Base-by-base conservation (phyloP, 92 coral and sea anemone genomes). In the Epizoanthus rinbou region DNA sequence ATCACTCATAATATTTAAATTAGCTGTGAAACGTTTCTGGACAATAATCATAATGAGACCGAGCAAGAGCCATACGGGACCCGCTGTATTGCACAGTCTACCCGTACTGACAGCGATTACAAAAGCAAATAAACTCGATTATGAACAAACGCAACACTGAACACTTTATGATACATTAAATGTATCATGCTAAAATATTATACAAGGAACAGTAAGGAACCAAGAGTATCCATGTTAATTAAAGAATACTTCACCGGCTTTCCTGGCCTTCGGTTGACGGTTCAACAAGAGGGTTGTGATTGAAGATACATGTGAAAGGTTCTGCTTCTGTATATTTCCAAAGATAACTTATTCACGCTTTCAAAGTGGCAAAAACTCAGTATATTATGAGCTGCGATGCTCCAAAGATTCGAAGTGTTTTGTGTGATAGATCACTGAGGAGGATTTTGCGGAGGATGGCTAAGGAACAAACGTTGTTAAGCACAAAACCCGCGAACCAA, bases 401-500 rank as follows among this genome's bases (percentile, higher is more conserved):
- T 41, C 4, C 18, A 33, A 33, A 33, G 73, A 35, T 19, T 67
- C 18, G 19, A 33, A 67, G 47, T 28, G 73, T 67, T 67, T 67
- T 67, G 39, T 17, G 6, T 15, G 0, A 67, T 18, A 35, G 17
- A n/a, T 28, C 19, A 65, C 31, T 28, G 28, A 25, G 71, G 18
- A 65, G 15, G 45, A 39, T 65, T 65, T 67, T 67, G 73, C 73
- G 72, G 72, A 6, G 21, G 16, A 17, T 67, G 14, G 10, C 14
- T n/a, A 14, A 33, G 41, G 21, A 33, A 18, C 21, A 67, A 67
- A 18, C 22, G 73, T 67, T 67, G 73, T 19, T 50, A 67, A 67
- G 73, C 54, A 67, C 16, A 41, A 67, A 67, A 18, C 39, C 73
- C 11, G 73, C 11, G 9, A 33, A 14, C 73, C 73, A 67, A 67